Evolutionary conservation across 2,113 vertebrate species (phyloP), one percentile per base, ranked within the genome.

Genomic region (Mastomys coucha): DNA sequence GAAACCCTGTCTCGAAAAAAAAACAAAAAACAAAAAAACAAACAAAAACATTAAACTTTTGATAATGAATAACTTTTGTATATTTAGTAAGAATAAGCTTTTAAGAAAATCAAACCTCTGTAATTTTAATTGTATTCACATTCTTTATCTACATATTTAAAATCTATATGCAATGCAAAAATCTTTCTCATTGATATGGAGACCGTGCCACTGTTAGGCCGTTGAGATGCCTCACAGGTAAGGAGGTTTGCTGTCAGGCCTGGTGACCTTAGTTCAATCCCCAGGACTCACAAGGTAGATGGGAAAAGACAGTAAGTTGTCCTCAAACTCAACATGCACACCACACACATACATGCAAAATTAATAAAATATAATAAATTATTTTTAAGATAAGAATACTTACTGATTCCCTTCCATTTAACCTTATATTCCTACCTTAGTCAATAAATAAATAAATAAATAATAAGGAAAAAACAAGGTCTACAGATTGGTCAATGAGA

Each of bases 401-500:
- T 53, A 70, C 14, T 76, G 11, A 31, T 51, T 45, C 7, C 0
- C 73, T 96, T 84, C 65, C 49, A 58, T 24, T 93, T 31, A 92
- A 39, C 51, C 13, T 49, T 56, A 2, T 67, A 28, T 45, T 67
- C 7, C 16, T 77, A 49, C 42, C 36, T 39, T 16, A 67, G n/a
- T 16, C 22, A 26, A 9, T 39, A 82, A 58, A 60, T 60, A 60
- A 60, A 39, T 26, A 84, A 82, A 58, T 84, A 80, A 11, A 3
- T 28, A 10, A 22, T 60, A 45, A 45, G 45, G 26, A 12, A 65
- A 65, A 65, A 28, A 49, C 31, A 72, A 94, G 39, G 0, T 19
- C 63, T 88, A 51, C 26, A n/a, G 56, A 93, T 31, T 96, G 31
- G 53, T 16, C 86, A 80, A 95, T 85, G 65, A 89, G 65, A 94